These are phyloP conservation scores for Hippocampus barbouri DNA, from an alignment of 2,113 vertebrate species.

Conservation along the genomic window DNA sequence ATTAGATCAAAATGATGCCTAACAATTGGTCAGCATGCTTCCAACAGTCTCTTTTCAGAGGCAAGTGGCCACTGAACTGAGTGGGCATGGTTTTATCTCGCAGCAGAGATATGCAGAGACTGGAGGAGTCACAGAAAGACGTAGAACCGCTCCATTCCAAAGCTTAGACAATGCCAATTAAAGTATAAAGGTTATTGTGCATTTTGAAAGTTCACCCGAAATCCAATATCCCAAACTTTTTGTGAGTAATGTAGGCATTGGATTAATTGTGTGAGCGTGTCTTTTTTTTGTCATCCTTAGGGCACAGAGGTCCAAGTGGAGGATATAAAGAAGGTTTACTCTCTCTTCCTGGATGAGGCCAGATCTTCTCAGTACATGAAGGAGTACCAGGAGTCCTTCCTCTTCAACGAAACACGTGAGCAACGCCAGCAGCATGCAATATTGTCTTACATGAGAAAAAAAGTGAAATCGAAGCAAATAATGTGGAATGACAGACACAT, in stretches of 20 bases:
- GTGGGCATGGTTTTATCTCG: too few species aligned
- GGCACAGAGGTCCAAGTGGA: constrained; percentile 91
- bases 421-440: not conserved
- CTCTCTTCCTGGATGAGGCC: constrained; percentile 87
- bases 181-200: too few species aligned
- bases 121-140: too few species aligned
- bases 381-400: constrained; percentile 89
- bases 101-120: too few species aligned
- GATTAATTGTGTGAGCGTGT: not conserved
- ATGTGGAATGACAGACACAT: not conserved
- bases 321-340: constrained; percentile 89
- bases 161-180: too few species aligned
- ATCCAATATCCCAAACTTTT: not conserved
- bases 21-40: too few species aligned
- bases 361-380: constrained; percentile 92
- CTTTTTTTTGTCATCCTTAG: constrained; percentile 53
- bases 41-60: too few species aligned
- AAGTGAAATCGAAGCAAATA: not conserved
- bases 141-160: too few species aligned
- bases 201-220: not conserved
- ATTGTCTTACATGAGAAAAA: not conserved
- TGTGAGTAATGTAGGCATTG: not conserved
- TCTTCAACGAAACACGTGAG: constrained; percentile 91
- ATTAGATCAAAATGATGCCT: too few species aligned
- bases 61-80: too few species aligned